Evolutionary conservation across 2,888 invertebrate genomes (phyloP), one percentile per base, ranked within the genome.

Genomic region (Watsonalla cultraria): DNA sequence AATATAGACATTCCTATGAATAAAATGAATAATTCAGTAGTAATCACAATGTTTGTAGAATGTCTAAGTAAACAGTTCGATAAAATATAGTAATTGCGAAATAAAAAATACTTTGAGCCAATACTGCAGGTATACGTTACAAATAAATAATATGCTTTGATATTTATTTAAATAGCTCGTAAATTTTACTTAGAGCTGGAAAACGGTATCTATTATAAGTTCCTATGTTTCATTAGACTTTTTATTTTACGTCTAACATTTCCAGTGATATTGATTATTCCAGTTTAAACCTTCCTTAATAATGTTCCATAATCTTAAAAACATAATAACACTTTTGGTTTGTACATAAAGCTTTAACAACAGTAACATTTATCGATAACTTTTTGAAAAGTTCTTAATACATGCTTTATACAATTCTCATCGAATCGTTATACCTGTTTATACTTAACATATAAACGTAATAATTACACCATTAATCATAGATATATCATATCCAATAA

Each of bases 241-340:
- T 42, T 15, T 51, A 48, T 54, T 45, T 42, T 45, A 8, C 51
- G 42, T 46, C 34, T 35, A 47, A 2, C 47, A 51, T 47, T 50
- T 61, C 62, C 59, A 56, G 61, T 60, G 57, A 61, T 35, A 58
- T 62, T 51, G 55, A 64, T 61, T 45, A 53, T 11, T 52, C 33
- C 51, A 52, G 42, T 52, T 55, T 52, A 37, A 55, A 48, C 45
- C 33, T 9, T 14, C 49, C 49, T 37, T 70, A 64, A 72, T 72
- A 72, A 70, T 73, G 71, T 52, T 53, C 55, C 64, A 67, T 62
- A 72, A 69, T 76, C 82, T 84, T 87, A 86, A 84, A 84, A 88
- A 88, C 86, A 84, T 86, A 87, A 86, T 86, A 89, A 89, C 89
- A 87, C 86, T 84, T 89, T 90, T 86, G 89, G 88, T 88, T 86